phyloP scores from a whole-genome alignment of 1,140 invertebrate species.

The Pristionchus pacificus region DNA sequence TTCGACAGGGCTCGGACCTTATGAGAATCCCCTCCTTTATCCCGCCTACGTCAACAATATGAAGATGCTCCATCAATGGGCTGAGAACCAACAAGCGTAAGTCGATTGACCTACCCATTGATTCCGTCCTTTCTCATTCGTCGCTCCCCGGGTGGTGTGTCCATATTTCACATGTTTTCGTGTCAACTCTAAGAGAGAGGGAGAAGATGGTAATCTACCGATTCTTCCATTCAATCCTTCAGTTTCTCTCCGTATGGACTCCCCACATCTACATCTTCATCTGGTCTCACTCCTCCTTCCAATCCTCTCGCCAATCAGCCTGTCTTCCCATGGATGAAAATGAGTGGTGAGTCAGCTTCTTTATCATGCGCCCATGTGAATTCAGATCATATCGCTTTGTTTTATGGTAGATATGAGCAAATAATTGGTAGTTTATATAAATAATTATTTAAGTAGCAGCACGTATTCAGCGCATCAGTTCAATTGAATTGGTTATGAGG shows the following conservation, averaged over 20 bases:
- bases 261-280: constrained; percentile 1
- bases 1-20: neutral
- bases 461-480: too few species aligned
- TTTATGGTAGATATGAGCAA: too few species aligned
- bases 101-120: too few species aligned
- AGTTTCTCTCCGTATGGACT: neutral
- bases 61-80: neutral
- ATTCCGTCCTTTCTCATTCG: too few species aligned
- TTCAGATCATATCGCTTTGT: neutral
- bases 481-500: too few species aligned
- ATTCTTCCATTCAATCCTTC: neutral
- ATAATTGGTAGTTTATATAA: too few species aligned
- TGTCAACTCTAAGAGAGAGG: too few species aligned
- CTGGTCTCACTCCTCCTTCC: neutral
- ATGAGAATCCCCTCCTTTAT: neutral
- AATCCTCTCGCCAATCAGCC: constrained; percentile 21
- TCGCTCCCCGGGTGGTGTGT: too few species aligned
- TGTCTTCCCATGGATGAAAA: constrained; percentile 41
- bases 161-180: too few species aligned
- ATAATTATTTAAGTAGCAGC: too few species aligned
- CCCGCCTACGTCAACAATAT: neutral
- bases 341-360: constrained; percentile 29
- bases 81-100: neutral
- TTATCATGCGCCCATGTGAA: neutral
- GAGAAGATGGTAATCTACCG: too few species aligned